Percentiles rank a stretch among this genome's conserved stretches.
phyloP scores from a whole-genome alignment of 2,888 invertebrate species.

The Cataglyphis cursor region DNA sequence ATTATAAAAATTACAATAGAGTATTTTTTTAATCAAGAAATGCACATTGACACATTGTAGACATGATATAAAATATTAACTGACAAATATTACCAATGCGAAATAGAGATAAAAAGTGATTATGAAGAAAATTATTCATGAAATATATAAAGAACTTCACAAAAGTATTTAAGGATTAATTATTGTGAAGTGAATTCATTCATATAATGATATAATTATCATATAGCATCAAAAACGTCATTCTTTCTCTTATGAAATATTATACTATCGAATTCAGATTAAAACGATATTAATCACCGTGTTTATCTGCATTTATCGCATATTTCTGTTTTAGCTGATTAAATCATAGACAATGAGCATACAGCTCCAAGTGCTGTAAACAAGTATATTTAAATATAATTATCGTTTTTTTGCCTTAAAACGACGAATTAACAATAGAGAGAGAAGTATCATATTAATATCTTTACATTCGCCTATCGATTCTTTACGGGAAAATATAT shows the following conservation, averaged over 20 bases:
- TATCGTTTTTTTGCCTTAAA: background rate
- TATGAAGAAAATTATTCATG: background rate
- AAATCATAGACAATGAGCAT: constrained; percentile 6
- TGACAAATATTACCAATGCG: background rate
- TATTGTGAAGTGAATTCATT: background rate
- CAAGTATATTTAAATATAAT: constrained; percentile 44
- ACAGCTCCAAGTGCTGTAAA: constrained; percentile 17
- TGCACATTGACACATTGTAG: background rate
- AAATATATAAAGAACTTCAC: background rate
- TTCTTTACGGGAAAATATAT: background rate
- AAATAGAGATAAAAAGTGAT: background rate
- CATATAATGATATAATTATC: constrained; percentile 10
- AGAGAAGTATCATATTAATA: background rate
- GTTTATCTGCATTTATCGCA: constrained; percentile 41
- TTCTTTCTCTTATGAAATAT: constrained; percentile 31
- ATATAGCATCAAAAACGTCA: background rate
- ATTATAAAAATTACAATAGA: background rate
- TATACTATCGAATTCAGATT: constrained; percentile 24
- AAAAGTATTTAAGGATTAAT: background rate
- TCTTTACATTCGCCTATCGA: background rate
- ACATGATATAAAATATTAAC: background rate
- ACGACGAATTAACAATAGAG: background rate
- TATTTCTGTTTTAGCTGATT: constrained; percentile 12
- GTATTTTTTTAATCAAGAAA: background rate
- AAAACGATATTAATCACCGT: constrained; percentile 35